A percentile compares a stretch with the other conserved stretches of the same genome.
These are phyloP conservation scores for Merops nubicus DNA, from an alignment of 2,113 vertebrate genomes.

Conservation along the genomic window DNA sequence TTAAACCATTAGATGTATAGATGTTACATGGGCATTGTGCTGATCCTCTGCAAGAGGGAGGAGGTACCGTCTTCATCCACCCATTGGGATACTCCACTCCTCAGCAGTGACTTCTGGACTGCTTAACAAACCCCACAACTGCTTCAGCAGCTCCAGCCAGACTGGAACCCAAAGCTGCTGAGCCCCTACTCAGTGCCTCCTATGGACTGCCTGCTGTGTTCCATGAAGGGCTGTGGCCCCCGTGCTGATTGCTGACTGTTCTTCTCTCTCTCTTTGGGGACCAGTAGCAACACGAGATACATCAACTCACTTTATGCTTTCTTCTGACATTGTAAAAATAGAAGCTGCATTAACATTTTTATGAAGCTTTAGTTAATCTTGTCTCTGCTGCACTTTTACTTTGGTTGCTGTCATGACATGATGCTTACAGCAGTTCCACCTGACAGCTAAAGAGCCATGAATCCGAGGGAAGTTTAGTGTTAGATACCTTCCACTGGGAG, in stretches of 20 bases:
- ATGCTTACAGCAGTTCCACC: background rate
- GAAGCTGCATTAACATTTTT: background rate
- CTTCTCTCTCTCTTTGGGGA: background rate
- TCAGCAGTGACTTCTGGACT: background rate
- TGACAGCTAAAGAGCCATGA: background rate
- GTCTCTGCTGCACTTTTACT: background rate
- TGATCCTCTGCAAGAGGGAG: background rate
- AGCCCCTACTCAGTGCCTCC: rapidly evolving
- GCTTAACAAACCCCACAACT: background rate
- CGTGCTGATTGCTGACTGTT: rapidly evolving
- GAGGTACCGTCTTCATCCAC: background rate
- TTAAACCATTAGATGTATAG: background rate
- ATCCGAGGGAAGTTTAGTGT: background rate
- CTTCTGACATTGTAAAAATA: background rate
- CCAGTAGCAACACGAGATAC: background rate
- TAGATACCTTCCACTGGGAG: background rate
- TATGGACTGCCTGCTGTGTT: too few species aligned
- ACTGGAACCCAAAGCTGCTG: background rate
- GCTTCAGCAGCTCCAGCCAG: background rate
- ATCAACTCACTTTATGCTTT: background rate
- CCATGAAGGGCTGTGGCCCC: background rate
- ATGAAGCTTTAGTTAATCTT: background rate
- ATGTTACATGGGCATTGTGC: rapidly evolving
- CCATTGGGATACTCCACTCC: background rate
- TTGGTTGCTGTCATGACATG: background rate